These are phyloP conservation scores for Liolophura sinensis DNA, from an alignment of 1,140 invertebrate genomes.

Conservation along the genomic window DNA sequence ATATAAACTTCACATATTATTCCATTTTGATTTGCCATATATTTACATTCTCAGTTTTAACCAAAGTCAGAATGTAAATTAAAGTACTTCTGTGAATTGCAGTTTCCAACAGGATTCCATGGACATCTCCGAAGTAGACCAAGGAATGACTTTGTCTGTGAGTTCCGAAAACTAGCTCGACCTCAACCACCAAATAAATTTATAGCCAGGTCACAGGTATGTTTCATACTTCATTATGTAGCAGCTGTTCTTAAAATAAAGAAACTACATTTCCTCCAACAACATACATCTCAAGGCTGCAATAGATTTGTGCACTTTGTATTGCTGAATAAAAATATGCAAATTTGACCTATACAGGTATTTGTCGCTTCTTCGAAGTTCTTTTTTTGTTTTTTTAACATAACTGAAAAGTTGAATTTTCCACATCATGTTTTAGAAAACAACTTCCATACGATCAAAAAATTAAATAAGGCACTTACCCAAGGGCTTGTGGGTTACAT, in stretches of 20 bases:
- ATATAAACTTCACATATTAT: too few relatives aligned
- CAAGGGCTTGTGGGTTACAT: too few relatives aligned
- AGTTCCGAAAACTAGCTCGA: conserved; percentile 52
- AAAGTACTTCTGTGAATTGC: conserved; percentile 17
- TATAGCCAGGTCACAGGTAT: conserved; percentile 38
- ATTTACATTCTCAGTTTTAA: too few relatives aligned
- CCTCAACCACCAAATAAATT: conserved; percentile 51
- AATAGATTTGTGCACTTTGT: too few relatives aligned
- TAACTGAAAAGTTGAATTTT: not conserved
- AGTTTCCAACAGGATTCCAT: conserved; percentile 54
- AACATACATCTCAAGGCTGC: not conserved
- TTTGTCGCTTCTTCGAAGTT: too few relatives aligned
- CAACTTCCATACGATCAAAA: too few relatives aligned
- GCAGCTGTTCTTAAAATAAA: not conserved
- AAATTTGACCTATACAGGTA: too few relatives aligned
- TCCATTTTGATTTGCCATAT: too few relatives aligned
- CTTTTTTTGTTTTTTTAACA: not conserved
- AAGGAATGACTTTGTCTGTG: conserved; percentile 50
- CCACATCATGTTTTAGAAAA: not conserved
- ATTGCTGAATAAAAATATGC: too few relatives aligned
- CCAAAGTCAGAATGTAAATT: too few relatives aligned
- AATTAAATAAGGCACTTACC: too few relatives aligned
- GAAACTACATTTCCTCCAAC: not conserved
- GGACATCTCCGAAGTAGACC: conserved; percentile 52
- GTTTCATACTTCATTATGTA: not conserved